Conservation (phyloP, 2,113 vertebrate species). For the Macaca mulatta region DNA sequence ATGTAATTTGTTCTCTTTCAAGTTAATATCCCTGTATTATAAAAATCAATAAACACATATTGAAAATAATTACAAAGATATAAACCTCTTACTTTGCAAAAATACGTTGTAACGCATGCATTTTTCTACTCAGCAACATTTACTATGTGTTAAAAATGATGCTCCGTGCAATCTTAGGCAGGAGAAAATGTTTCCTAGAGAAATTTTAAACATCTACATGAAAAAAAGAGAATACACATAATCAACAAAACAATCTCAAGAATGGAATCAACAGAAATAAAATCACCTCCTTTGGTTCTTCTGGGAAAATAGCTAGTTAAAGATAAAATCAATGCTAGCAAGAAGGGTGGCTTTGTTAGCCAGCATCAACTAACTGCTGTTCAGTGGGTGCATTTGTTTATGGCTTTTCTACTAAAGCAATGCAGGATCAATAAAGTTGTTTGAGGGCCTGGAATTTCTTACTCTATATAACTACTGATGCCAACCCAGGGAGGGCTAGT, state of each 20-base stretch:
- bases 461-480: background rate
- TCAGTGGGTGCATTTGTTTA: constrained; percentile 49
- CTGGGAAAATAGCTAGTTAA: constrained; percentile 68
- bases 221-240: constrained; percentile 70
- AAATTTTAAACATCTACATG: constrained; percentile 67
- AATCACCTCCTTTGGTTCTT: constrained; percentile 67
- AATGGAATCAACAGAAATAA: constrained; percentile 72
- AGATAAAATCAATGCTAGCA: constrained; percentile 64
- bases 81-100: constrained; percentile 78
- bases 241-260: constrained; percentile 71
- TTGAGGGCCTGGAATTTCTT: background rate
- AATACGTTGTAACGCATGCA: constrained; percentile 52
- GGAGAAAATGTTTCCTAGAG: constrained; percentile 72
- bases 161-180: constrained; percentile 66
- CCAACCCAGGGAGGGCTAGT: background rate
- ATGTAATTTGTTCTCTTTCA: constrained; percentile 79
- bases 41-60: constrained; percentile 79
- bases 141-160: constrained; percentile 72
- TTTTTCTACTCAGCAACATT: constrained; percentile 75
- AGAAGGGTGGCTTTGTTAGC: constrained; percentile 50
- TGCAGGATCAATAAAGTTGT: constrained; percentile 38
- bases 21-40: constrained; percentile 77
- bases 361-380: background rate
- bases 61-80: constrained; percentile 78
- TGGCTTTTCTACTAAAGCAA: background rate